Percentiles rank a stretch among this genome's conserved stretches.
phyloP scores from a whole-genome alignment of 2,888 invertebrate genomes.

The Ormyrus pomaceus region DNA sequence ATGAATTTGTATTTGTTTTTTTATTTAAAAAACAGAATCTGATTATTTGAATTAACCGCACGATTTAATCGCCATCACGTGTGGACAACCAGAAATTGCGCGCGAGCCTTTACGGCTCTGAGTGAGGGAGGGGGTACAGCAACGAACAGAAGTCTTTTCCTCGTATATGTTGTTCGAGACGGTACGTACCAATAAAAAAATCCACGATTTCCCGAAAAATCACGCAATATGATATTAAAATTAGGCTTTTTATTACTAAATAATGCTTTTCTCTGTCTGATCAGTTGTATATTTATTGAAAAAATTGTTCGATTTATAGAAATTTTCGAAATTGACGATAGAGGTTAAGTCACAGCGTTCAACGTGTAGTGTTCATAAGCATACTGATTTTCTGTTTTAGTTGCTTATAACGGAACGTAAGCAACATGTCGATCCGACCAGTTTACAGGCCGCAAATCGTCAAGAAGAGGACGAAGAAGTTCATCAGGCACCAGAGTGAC shows the following conservation, averaged over 20 bases:
- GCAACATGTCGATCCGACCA: slow-evolving; percentile 92
- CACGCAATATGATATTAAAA: slow-evolving; percentile 38
- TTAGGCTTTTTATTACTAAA: slow-evolving; percentile 36
- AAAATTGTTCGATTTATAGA: slow-evolving; percentile 6
- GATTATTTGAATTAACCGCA: background rate
- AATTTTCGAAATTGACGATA: slow-evolving; percentile 7
- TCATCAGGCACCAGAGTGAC: slow-evolving; percentile 99
- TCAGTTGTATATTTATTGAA: slow-evolving; percentile 55
- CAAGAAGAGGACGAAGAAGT: slow-evolving; percentile 98
- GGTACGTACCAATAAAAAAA: slow-evolving; percentile 62
- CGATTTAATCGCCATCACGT: background rate
- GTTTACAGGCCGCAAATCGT: slow-evolving; percentile 93
- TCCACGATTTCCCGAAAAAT: slow-evolving; percentile 60
- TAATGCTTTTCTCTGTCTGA: background rate
- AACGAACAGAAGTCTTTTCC: slow-evolving; percentile 36
- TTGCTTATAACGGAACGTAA: slow-evolving; percentile 62
- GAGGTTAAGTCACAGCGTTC: slow-evolving; percentile 26
- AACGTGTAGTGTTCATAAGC: slow-evolving; percentile 41
- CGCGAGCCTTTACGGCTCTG: slow-evolving; percentile 16
- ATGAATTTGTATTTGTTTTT: background rate
- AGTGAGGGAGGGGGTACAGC: slow-evolving; percentile 29
- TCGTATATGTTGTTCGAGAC: slow-evolving; percentile 40
- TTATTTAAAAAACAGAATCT: too few relatives aligned
- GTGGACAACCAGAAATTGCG: background rate
- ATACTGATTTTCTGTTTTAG: slow-evolving; percentile 62